Evolutionary conservation across 2,113 vertebrate genomes (phyloP), one percentile per base, ranked within the genome.

Genomic region (Sarotherodon lohbergeri): DNA sequence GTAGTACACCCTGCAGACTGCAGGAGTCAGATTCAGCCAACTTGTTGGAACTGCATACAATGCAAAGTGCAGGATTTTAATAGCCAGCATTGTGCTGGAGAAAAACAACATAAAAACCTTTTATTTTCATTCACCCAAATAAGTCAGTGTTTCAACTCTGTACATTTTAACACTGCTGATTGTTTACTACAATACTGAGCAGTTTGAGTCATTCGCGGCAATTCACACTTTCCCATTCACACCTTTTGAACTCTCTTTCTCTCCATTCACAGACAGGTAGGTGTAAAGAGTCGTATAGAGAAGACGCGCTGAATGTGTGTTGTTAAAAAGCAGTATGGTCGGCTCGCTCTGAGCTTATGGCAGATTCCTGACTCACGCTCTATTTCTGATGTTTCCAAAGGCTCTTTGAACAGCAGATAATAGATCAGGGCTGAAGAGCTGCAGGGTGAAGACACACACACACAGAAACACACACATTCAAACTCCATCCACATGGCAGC

Each of bases 251-350:
- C 80, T 76, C 79, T 5, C 61, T 36, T 14, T 17, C 4, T 50
- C 81, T 80, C 79, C 85, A 82, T 88, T 92, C 86, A 84, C 88
- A 93, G 80, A 91, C 87, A 92, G 83, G 90, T 91, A 87, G 89
- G 91, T 71, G 90, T 80, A 36, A 6, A 36, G 55, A 79, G 73
- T 57, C 56, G 56, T 50, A 78, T 83, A 43, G 79, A 55, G 41
- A 27, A 24, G 59, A 66, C 79, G 43, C 3, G 4, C 2, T 29
- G 22, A 66, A 24, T 3, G 22, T 11, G 57, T 2, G 59, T 36
- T 48, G 43, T 57, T 29, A 17, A 9, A 73, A 36, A 61, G 86
- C 54, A 56, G 59, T 46, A 61, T 48, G 88, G 22, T 78, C 10
- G 43, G 12, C 16, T 84, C n/a, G 27, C 59, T 41, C 41, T 0